These are phyloP conservation scores for Xenus cinereus DNA, from an alignment of 2,113 vertebrate genomes.

Conservation along the genomic window DNA sequence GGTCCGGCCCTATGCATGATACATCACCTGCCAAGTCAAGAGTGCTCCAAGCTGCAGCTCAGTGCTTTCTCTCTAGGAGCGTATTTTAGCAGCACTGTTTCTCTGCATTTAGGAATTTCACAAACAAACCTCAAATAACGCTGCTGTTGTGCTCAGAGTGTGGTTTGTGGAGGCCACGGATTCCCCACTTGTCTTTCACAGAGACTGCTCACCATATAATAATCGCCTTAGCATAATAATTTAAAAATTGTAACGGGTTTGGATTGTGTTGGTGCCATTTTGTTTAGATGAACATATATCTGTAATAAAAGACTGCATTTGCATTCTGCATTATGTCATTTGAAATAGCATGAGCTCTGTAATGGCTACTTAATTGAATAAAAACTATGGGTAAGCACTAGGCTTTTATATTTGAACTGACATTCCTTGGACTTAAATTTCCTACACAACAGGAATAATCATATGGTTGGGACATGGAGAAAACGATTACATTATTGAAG, in stretches of 20 bases:
- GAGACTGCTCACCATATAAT: constrained; percentile 8
- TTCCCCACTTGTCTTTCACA: not conserved
- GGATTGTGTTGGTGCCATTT: constrained; percentile 35
- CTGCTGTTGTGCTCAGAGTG: not conserved
- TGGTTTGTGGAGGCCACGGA: not conserved
- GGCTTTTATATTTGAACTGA: constrained; percentile 34
- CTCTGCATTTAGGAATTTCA: not conserved
- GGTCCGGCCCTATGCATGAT: fast-evolving
- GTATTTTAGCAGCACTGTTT: not conserved
- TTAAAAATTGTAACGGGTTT: constrained; percentile 29
- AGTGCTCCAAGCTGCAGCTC: not conserved
- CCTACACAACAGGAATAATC: constrained; percentile 35
- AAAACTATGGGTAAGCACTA: constrained; percentile 19
- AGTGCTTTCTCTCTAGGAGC: not conserved
- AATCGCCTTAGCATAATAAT: constrained; percentile 3
- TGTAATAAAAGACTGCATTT: constrained; percentile 62
- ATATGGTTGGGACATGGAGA: not conserved
- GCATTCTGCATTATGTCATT: constrained; percentile 62
- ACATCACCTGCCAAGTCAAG: not conserved
- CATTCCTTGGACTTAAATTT: constrained; percentile 24
- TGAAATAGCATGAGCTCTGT: constrained; percentile 50
- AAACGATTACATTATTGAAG: not conserved
- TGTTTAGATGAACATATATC: constrained; percentile 43
- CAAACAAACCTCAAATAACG: not conserved
- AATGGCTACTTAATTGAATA: constrained; percentile 58